Evolutionary conservation across 2,888 invertebrate species (phyloP).

Genomic region (Coelopa pilipes): DNA sequence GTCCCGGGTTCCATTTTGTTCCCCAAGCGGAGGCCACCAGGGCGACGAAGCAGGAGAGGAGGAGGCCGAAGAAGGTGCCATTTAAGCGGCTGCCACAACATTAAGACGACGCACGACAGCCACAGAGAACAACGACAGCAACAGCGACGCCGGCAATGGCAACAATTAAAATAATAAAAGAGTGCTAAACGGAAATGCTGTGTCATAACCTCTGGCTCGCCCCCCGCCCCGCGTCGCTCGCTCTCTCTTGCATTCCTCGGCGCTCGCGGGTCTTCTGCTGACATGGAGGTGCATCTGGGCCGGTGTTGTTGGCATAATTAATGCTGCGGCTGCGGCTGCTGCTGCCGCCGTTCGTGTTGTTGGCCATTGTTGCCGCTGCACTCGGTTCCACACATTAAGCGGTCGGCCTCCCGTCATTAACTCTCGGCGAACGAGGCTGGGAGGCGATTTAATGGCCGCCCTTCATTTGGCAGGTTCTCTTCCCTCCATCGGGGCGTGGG

Average conservation of each 20-base stretch:
- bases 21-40: too few relatives aligned
- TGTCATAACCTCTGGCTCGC: constrained; percentile 21
- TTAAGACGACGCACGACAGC: neutral
- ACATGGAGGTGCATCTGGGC: neutral
- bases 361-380: too few relatives aligned
- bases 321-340: too few relatives aligned
- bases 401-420: constrained; percentile 17
- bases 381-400: neutral
- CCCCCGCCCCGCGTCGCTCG: neutral
- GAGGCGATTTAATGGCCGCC: neutral
- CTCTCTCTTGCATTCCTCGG: neutral
- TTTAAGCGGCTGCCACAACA: neutral
- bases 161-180: constrained; percentile 14
- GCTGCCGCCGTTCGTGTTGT: too few relatives aligned
- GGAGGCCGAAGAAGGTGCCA: neutral
- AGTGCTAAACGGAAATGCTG: constrained; percentile 35
- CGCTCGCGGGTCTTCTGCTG: neutral
- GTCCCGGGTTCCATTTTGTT: neutral
- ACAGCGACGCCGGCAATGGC: neutral
- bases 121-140: neutral
- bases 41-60: too few relatives aligned
- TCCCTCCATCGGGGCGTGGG: too few relatives aligned
- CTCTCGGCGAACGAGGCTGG: neutral
- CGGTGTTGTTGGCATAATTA: too few relatives aligned
- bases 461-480: constrained; percentile 12